A percentile compares a stretch with the other conserved stretches of the same genome.
Evolutionary conservation across 2,888 invertebrate genomes (phyloP).

Genomic region (Alloplasta piceator): DNA sequence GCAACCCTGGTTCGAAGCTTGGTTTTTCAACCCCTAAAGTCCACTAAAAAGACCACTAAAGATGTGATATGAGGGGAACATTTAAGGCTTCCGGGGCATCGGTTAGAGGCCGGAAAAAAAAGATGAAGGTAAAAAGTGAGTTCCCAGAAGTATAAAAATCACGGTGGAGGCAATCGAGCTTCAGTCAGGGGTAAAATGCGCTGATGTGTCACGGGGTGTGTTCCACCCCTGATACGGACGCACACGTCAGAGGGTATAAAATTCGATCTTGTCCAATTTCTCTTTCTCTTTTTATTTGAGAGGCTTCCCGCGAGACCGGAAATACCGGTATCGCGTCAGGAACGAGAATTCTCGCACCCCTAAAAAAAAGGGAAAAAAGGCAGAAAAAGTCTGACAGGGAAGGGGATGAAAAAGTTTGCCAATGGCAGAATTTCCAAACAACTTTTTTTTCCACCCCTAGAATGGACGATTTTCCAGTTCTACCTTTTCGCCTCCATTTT

Average conservation of each 20-base stretch:
- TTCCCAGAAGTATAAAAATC: too few relatives aligned
- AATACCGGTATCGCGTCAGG: slow-evolving; percentile 28
- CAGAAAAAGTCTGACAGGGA: background rate
- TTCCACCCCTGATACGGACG: slow-evolving; percentile 10
- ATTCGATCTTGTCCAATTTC: slow-evolving; percentile 61
- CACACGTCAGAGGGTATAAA: slow-evolving; percentile 53
- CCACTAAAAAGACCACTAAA: too few relatives aligned
- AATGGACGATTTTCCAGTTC: slow-evolving; percentile 5
- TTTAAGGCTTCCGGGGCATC: too few relatives aligned
- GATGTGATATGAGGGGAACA: too few relatives aligned
- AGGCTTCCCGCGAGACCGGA: slow-evolving; percentile 60
- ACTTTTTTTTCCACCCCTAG: background rate
- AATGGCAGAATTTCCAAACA: background rate
- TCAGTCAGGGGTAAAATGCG: slow-evolving; percentile 27
- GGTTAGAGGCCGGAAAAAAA: background rate
- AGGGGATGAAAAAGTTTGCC: background rate
- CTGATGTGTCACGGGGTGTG: slow-evolving; percentile 30
- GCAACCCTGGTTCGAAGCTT: too few relatives aligned
- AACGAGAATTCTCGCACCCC: slow-evolving; percentile 45
- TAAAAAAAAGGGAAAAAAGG: background rate
- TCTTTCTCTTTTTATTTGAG: slow-evolving; percentile 5
- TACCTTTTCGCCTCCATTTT: too few relatives aligned
- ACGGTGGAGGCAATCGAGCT: slow-evolving; percentile 45
- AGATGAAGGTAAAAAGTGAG: background rate
- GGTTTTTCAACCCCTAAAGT: too few relatives aligned